These are phyloP conservation scores for Aptenodytes forsteri DNA, from an alignment of 2,113 vertebrate species.

Conservation along the genomic window DNA sequence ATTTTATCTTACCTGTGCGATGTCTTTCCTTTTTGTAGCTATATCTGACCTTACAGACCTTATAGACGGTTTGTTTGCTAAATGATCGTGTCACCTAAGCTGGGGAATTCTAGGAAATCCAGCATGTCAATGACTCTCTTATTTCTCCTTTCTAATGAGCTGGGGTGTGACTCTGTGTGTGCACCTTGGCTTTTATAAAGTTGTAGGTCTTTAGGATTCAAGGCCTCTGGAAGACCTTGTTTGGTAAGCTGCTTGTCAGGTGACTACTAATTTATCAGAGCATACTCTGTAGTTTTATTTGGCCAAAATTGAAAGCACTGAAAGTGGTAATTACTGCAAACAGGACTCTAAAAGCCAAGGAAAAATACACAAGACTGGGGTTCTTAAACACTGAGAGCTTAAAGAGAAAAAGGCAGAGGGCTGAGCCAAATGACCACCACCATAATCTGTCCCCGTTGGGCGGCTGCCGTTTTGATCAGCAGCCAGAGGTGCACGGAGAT, in stretches of 20 bases:
- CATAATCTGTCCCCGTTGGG: neutral
- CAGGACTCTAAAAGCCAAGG: neutral
- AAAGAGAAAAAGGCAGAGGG: neutral
- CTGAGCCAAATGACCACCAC: neutral
- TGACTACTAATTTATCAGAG: neutral
- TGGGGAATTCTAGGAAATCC: neutral
- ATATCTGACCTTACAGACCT: neutral
- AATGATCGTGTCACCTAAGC: neutral
- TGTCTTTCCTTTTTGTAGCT: neutral
- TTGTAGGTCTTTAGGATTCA: neutral
- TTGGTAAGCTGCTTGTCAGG: neutral
- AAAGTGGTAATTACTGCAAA: neutral
- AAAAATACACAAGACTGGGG: neutral
- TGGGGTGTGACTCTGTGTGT: neutral
- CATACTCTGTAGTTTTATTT: neutral
- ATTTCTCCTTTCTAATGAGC: neutral
- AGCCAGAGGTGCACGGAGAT: neutral
- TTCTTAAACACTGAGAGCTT: neutral
- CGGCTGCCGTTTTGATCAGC: neutral
- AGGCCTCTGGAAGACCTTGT: neutral
- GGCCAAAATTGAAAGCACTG: neutral
- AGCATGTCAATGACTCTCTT: neutral
- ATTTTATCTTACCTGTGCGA: neutral
- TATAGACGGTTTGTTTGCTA: neutral
- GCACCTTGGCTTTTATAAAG: neutral